Evolutionary conservation across 2,797 vertebrate genomes (phyloP), one percentile per base, ranked within the genome.

Genomic region (Pseudomugil gertrudae): DNA sequence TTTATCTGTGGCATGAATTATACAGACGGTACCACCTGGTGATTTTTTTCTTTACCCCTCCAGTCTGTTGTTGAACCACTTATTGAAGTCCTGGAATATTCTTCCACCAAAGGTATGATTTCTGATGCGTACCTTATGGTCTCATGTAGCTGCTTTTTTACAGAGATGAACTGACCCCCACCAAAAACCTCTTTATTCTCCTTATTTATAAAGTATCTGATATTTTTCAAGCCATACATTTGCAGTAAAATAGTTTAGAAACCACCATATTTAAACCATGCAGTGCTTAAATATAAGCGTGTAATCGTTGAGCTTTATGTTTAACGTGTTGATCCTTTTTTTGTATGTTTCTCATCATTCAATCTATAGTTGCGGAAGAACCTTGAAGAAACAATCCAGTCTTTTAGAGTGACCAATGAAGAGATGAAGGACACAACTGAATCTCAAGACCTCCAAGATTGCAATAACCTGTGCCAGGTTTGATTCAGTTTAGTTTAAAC

Each of bases 401-500:
- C 96, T 0, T 98, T 99, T 89, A 90, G 80, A 78, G 94, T 97
- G 38, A 96, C 95, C 1, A 98, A 98, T 0, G 95, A 97, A n/a
- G 96, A 98, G 81, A 95, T 98, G 81, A 91, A 53, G 63, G 84
- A 80, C 56, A 63, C 69, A 0, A 69, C 74, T 0, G 93, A 95
- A 72, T 85, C 81, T 48, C 81, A 81, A 53, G 94, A 96, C 0
- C 81, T 96, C 1, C 68, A 87, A 0, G 82, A 93, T 33, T 99
- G 98, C 38, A 92, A 94, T 0, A 0, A 64, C 0, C 88, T 95
- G 66, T 99, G 97, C 78, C 95, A 95, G 93, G 97, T 98, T 85
- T 23, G 5, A 13, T 32, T 13, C 11, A 3, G 11, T 9, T 14
- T 4, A 4, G 9, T 47, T 40, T 59, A 5, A n/a, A 38, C 17